Evolutionary conservation across 2,888 invertebrate genomes (phyloP), one percentile per base, ranked within the genome.

Genomic region (Drosophila austrosaltans): DNA sequence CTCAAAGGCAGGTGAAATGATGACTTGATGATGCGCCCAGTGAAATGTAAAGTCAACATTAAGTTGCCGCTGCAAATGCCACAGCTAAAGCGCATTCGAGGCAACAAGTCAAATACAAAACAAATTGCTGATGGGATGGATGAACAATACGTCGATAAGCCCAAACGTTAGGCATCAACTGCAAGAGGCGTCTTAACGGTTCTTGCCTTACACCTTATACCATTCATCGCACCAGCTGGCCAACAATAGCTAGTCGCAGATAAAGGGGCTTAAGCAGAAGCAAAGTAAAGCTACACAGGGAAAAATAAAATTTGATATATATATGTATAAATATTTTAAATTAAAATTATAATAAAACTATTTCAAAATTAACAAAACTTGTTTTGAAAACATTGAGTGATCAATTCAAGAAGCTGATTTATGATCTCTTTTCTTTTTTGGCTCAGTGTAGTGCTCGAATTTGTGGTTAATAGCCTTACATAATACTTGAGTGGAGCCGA

Each of bases 401-500:
- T 5, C 32, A 32, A 32, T 32, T 8, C 8, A 36, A 36, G 2
- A 36, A 36, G 8, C 10, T 36, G 36, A 36, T 36, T 36, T 36
- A 36, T 36, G 36, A 36, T 7, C 36, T 36, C 8, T 40, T 40
- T 10, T 10, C 16, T 0, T 48, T 25, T 48, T 22, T 7, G 10
- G 10, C 25, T 48, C 48, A 22, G 58, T 59, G 66, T 63, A 30
- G 63, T 63, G 56, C 28, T 60, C 58, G 66, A 66, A 53, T 65
- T 71, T 63, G 66, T 59, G 64, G 66, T 76, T 81, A 82, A 87
- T 87, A 77, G 76, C 74, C 81, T 87, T 87, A 75, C 87, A 88
- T 84, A 84, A 84, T 89, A 84, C 73, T 82, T 66, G 72, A 82
- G 60, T 66, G 67, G 66, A 69, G 79, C 60, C 53, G 66, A 58